Conservation (phyloP, 2,888 invertebrate genomes). For the Mimumesa dahlbomi region DNA sequence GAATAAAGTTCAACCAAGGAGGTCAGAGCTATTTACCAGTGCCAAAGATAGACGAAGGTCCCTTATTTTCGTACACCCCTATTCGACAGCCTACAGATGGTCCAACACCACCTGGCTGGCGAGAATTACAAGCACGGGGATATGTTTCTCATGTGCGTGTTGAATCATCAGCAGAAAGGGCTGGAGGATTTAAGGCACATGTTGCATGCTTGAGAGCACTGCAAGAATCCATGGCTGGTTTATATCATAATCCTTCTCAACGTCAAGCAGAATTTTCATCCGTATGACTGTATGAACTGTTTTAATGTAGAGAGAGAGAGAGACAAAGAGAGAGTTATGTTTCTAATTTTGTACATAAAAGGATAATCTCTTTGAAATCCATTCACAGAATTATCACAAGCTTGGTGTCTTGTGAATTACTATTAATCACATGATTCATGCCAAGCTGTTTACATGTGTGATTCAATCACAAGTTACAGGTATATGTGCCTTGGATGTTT, state of each 20-base stretch:
- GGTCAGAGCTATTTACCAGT: constrained; percentile 85
- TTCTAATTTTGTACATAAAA: constrained; percentile 40
- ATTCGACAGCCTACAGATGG: constrained; percentile 83
- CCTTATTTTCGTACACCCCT: constrained; percentile 87
- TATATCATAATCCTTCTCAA: constrained; percentile 82
- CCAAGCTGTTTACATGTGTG: constrained; percentile 14
- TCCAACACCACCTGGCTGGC: constrained; percentile 85
- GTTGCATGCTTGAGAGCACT: constrained; percentile 93
- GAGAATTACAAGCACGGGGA: constrained; percentile 85
- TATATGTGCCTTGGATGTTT: constrained; percentile 46
- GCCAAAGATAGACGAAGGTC: constrained; percentile 89
- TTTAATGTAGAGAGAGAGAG: constrained; percentile 21
- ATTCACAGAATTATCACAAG: constrained; percentile 2
- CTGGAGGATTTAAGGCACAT: constrained; percentile 92
- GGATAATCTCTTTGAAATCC: background rate
- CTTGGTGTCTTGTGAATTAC: background rate
- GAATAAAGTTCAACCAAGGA: constrained; percentile 88
- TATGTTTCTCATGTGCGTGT: constrained; percentile 89
- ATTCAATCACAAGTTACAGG: constrained; percentile 29
- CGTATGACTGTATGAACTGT: constrained; percentile 36
- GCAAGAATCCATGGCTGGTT: constrained; percentile 92
- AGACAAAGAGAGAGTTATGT: no score
- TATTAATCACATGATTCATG: background rate
- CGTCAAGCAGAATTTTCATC: constrained; percentile 60
- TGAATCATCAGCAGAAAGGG: constrained; percentile 88